Evolutionary conservation across 2,797 vertebrate genomes (phyloP).

Genomic region (Galago senegalensis): DNA sequence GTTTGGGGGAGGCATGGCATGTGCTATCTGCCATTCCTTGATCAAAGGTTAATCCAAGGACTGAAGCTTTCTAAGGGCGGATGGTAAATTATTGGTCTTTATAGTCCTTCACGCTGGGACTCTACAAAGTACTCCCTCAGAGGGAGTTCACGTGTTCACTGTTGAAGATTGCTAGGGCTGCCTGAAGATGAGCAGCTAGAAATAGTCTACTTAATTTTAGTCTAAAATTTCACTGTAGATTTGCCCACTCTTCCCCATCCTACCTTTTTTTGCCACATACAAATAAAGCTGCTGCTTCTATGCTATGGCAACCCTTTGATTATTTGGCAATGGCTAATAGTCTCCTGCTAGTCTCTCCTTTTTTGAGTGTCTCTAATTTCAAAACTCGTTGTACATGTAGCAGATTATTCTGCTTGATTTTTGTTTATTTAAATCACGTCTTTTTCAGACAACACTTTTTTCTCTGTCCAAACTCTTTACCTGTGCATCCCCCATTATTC

Average conservation of each 20-base stretch:
- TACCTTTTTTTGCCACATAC: neutral
- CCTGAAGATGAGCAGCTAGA: neutral
- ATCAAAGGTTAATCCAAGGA: neutral
- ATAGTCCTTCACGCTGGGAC: neutral
- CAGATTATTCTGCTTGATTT: neutral
- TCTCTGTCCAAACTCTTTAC: neutral
- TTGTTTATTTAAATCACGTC: neutral
- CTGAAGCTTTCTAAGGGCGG: neutral
- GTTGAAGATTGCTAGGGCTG: neutral
- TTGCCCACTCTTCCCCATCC: neutral
- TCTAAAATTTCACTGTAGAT: neutral
- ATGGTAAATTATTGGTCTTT: neutral
- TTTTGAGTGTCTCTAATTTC: neutral
- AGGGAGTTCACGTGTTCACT: neutral
- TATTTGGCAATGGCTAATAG: neutral
- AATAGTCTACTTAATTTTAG: neutral
- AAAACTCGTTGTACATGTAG: neutral
- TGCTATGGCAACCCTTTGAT: neutral
- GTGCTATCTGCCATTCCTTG: neutral
- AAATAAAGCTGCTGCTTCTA: neutral
- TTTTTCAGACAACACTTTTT: neutral
- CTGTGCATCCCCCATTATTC: neutral
- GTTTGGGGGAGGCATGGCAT: neutral
- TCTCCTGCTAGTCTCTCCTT: neutral
- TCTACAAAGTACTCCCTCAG: neutral